Evolutionary conservation across 2,113 vertebrate species (phyloP).

Genomic region (Lycocorax pyrrhopterus): DNA sequence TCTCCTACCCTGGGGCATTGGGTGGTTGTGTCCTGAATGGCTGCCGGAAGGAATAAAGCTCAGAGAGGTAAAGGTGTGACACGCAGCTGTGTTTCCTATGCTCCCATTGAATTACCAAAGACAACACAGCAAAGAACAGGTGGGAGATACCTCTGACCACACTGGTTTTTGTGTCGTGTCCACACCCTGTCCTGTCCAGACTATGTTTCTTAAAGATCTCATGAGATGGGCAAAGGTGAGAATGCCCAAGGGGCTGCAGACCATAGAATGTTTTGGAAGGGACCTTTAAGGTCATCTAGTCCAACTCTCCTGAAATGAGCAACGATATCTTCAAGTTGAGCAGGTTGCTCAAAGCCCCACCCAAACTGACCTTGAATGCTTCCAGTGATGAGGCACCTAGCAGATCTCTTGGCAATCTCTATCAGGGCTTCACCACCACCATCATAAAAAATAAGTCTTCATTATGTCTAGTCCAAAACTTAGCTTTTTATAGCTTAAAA

Average conservation of each 20-base stretch:
- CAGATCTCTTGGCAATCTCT: too few relatives aligned
- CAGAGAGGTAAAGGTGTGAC: neutral
- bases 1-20: rapidly evolving
- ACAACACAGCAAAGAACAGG: neutral
- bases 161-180: neutral
- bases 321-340: too few relatives aligned
- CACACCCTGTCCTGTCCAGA: neutral
- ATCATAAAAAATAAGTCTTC: neutral
- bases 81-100: rapidly evolving
- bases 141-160: neutral
- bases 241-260: neutral
- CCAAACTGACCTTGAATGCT: neutral
- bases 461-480: neutral
- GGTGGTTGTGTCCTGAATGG: neutral
- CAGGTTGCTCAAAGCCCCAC: neutral
- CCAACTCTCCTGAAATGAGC: rapidly evolving
- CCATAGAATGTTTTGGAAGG: neutral
- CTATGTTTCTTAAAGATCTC: neutral
- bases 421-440: rapidly evolving
- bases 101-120: neutral
- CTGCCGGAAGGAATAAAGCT: neutral
- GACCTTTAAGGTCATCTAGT: neutral
- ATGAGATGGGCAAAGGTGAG: neutral
- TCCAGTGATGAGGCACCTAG: too few relatives aligned
- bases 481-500: neutral